Evolutionary conservation across 2,888 invertebrate genomes (phyloP).

Genomic region (Drosophila buzzatii): DNA sequence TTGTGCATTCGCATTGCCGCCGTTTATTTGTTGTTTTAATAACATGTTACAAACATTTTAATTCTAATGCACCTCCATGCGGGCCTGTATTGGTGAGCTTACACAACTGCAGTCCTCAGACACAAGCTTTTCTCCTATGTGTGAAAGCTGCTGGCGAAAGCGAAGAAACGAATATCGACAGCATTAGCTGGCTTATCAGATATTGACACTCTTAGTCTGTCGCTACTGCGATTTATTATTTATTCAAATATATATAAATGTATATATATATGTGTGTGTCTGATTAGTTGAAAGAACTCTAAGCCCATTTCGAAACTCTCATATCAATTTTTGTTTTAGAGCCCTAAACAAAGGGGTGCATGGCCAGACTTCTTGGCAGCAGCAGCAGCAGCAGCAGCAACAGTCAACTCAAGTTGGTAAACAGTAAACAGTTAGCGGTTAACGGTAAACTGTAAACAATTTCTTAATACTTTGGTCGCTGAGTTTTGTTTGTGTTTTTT

Average conservation of each 20-base stretch:
- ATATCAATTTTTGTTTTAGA: background rate
- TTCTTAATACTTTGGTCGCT: conserved; percentile 6
- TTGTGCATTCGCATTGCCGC: conserved; percentile 12
- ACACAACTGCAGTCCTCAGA: background rate
- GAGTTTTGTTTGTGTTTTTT: conserved; percentile 29
- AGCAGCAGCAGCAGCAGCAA: conserved; percentile 29
- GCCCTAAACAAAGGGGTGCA: conserved; percentile 8
- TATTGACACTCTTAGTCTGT: conserved; percentile 28
- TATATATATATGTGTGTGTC: background rate
- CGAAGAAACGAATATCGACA: background rate
- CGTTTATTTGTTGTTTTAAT: conserved; percentile 33
- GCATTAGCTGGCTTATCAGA: conserved; percentile 38
- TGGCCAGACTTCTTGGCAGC: conserved; percentile 67
- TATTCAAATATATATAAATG: background rate
- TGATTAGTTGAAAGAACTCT: background rate
- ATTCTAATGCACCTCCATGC: conserved; percentile 37
- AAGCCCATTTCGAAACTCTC: background rate
- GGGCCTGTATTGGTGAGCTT: conserved; percentile 20
- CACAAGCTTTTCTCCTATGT: conserved; percentile 10
- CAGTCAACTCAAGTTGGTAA: conserved; percentile 24
- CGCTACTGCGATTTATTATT: background rate
- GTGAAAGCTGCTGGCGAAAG: conserved; percentile 5
- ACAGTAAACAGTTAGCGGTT: conserved; percentile 29
- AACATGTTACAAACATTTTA: conserved; percentile 32
- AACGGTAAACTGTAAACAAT: conserved; percentile 35